A percentile compares a stretch with the other conserved stretches of the same genome.
Conservation (phyloP, 2,797 vertebrate genomes). For the Aulostomus chinensis region DNA sequence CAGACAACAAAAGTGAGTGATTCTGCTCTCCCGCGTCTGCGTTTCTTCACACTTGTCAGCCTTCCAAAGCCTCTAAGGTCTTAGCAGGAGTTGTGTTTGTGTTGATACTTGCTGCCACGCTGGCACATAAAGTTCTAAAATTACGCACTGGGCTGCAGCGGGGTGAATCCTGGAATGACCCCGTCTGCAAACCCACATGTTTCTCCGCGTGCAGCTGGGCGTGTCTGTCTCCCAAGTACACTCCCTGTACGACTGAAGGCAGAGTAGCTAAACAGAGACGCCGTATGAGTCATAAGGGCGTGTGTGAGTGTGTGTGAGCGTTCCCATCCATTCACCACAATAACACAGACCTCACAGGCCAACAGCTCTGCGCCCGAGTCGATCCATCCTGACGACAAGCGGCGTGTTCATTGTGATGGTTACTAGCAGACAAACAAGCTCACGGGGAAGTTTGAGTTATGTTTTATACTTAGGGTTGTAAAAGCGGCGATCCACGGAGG, state of each 20-base stretch:
- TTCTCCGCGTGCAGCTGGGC: constrained; percentile 31
- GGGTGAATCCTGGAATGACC: constrained; percentile 26
- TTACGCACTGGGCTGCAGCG: constrained; percentile 19
- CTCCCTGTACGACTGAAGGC: constrained; percentile 22
- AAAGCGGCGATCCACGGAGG: constrained; percentile 9
- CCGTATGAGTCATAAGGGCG: constrained; percentile 57
- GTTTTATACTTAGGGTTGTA: constrained; percentile 28
- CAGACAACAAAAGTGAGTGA: too few relatives aligned
- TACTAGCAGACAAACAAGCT: constrained; percentile 44
- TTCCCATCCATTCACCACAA: constrained; percentile 57
- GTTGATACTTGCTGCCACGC: not conserved
- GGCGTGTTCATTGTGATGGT: constrained; percentile 58
- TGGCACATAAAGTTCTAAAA: constrained; percentile 21
- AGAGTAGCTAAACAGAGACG: constrained; percentile 52
- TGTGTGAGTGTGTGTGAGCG: constrained; percentile 26
- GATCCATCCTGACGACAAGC: constrained; percentile 41
- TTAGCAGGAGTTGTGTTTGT: too few relatives aligned
- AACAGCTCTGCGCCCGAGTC: constrained; percentile 36
- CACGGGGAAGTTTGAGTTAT: constrained; percentile 25
- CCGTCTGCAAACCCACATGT: constrained; percentile 27
- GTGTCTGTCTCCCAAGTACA: constrained; percentile 26
- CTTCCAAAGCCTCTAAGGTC: too few relatives aligned
- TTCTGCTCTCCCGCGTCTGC: too few relatives aligned
- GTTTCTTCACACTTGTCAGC: too few relatives aligned
- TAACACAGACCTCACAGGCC: constrained; percentile 56